Percentiles rank a stretch among this genome's conserved stretches.
These are phyloP conservation scores for Gymnothorax reevesii DNA, from an alignment of 2,797 vertebrate genomes.

Conservation along the genomic window DNA sequence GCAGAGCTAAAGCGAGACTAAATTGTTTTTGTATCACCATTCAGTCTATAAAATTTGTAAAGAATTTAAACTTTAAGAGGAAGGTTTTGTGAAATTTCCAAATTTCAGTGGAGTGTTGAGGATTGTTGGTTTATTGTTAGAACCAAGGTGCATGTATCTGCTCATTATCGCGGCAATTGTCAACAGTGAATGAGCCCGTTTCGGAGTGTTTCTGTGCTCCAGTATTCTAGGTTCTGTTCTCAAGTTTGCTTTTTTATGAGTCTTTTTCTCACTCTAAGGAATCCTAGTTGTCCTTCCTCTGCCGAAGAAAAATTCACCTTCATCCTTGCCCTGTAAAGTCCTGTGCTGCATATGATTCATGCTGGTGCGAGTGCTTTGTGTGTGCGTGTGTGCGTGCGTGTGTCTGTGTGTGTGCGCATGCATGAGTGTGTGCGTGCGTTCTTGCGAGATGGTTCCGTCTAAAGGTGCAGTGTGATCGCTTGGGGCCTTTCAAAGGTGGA, in stretches of 20 bases:
- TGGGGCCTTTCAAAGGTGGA: constrained; percentile 13
- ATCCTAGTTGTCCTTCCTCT: not conserved
- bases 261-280: not conserved
- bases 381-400: not conserved
- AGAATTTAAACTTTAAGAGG: no score
- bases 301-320: constrained; percentile 39
- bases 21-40: not conserved
- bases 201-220: not conserved
- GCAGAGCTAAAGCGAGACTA: not conserved
- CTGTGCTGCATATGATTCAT: not conserved
- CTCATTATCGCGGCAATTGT: not conserved
- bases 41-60: not conserved
- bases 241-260: constrained; percentile 32
- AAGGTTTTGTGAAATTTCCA: not conserved
- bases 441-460: not conserved
- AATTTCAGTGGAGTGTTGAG: not conserved
- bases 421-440: no score
- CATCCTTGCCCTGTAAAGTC: constrained; percentile 42
- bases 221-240: not conserved
- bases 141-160: not conserved
- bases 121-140: no score
- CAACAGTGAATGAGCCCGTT: no score
- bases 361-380: not conserved
- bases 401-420: not conserved
- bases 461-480: not conserved